phyloP scores from a whole-genome alignment of 2,797 vertebrate species.

The Cossypha niveicapilla region DNA sequence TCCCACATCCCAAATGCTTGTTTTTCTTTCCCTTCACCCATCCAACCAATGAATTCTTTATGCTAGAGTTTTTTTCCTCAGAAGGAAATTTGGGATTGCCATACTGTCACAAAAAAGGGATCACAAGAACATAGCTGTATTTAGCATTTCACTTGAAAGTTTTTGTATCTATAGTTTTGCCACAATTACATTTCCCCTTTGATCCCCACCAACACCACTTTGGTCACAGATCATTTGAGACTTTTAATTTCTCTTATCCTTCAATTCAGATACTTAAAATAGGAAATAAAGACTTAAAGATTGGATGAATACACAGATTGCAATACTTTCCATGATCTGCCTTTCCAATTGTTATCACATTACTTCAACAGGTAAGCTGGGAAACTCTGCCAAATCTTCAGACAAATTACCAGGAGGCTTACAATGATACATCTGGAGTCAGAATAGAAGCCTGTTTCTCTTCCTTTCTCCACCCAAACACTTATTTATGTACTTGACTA shows the following conservation, averaged over 20 bases:
- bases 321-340: background rate
- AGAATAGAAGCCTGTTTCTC: background rate
- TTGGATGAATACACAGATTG: background rate
- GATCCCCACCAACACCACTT: background rate
- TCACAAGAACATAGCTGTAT: background rate
- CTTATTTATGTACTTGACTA: background rate
- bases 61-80: background rate
- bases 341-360: background rate
- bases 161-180: background rate
- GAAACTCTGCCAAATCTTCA: background rate
- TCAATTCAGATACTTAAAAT: background rate
- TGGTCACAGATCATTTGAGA: background rate
- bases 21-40: background rate
- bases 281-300: background rate
- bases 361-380: background rate
- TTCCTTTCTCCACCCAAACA: background rate
- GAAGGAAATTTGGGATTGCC: background rate
- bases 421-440: background rate
- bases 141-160: background rate
- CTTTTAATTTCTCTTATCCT: background rate
- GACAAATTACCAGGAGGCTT: background rate
- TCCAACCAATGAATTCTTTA: background rate
- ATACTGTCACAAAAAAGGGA: background rate
- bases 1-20: fast-evolving
- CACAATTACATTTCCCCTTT: background rate